phyloP scores from a whole-genome alignment of 2,113 vertebrate genomes.

The Dipodomys spectabilis region DNA sequence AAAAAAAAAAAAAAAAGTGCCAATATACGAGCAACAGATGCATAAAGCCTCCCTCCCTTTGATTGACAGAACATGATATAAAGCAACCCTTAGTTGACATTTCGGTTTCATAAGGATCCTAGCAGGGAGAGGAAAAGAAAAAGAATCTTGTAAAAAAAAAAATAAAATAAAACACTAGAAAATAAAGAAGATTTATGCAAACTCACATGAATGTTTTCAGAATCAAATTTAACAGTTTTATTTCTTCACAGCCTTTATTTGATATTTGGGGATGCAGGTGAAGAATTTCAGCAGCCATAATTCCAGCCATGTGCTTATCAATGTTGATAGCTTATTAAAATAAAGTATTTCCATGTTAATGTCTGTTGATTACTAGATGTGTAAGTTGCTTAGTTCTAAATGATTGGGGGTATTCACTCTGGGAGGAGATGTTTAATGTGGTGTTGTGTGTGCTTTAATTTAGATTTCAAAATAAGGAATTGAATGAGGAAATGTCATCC shows the following conservation, averaged over 20 bases:
- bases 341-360: conserved; percentile 82
- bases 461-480: conserved; percentile 78
- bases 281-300: conserved; percentile 75
- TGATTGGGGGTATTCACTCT: conserved; percentile 76
- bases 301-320: conserved; percentile 81
- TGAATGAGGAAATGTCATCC: conserved; percentile 75
- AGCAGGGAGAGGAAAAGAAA: conserved; percentile 76
- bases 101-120: conserved; percentile 90
- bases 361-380: conserved; percentile 76
- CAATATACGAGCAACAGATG: conserved; percentile 93
- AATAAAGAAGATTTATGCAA: conserved; percentile 87
- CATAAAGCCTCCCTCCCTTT: conserved; percentile 89
- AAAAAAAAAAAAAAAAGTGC: conserved; percentile 84
- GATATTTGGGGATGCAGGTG: conserved; percentile 74
- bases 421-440: conserved; percentile 79
- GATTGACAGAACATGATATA: conserved; percentile 93
- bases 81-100: conserved; percentile 92
- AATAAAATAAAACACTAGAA: conserved; percentile 80
- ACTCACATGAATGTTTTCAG: conserved; percentile 83
- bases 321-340: conserved; percentile 79
- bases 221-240: conserved; percentile 74
- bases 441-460: conserved; percentile 71
- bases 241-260: conserved; percentile 75
- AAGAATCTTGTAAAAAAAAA: conserved; percentile 68
- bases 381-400: conserved; percentile 78